phyloP scores from a whole-genome alignment of 1,140 invertebrate genomes.

The Diorhabda sublineata region DNA sequence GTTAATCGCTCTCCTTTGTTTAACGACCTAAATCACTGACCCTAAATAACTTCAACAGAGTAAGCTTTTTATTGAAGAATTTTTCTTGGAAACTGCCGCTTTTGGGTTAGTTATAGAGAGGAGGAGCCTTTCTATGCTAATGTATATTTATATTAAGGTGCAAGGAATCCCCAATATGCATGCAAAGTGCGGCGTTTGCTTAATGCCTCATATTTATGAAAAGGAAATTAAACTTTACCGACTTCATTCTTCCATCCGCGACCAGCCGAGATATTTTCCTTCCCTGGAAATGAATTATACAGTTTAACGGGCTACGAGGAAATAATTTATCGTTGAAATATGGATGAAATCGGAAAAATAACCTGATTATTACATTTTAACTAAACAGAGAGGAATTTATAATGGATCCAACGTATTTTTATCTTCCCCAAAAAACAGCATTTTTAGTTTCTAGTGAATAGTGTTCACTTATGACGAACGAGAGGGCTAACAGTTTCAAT shows the following conservation, averaged over 20 bases:
- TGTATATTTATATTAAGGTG: conserved; percentile 35
- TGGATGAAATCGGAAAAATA: no score
- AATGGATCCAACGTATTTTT: no score
- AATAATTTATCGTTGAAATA: no score
- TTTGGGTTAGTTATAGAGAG: conserved; percentile 6
- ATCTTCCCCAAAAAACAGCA: no score
- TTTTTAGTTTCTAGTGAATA: no score
- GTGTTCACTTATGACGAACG: no score
- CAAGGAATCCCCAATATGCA: conserved; percentile 33
- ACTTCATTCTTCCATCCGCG: conserved; percentile 20
- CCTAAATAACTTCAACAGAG: not conserved
- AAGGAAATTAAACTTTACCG: conserved; percentile 29
- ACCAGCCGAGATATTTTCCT: conserved; percentile 6
- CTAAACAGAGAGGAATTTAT: no score
- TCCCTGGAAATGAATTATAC: conserved; percentile 11
- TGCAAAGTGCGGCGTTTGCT: conserved; percentile 27
- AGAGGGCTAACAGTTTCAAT: no score
- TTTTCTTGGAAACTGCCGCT: not conserved
- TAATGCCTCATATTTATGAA: conserved; percentile 34
- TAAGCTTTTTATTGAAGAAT: not conserved
- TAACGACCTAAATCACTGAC: not conserved
- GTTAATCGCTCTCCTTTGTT: not conserved
- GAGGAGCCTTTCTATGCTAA: conserved; percentile 24
- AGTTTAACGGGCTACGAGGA: not conserved
- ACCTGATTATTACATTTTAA: no score